Conservation (phyloP, 2,113 vertebrate species). For the Argyrosomus japonicus region DNA sequence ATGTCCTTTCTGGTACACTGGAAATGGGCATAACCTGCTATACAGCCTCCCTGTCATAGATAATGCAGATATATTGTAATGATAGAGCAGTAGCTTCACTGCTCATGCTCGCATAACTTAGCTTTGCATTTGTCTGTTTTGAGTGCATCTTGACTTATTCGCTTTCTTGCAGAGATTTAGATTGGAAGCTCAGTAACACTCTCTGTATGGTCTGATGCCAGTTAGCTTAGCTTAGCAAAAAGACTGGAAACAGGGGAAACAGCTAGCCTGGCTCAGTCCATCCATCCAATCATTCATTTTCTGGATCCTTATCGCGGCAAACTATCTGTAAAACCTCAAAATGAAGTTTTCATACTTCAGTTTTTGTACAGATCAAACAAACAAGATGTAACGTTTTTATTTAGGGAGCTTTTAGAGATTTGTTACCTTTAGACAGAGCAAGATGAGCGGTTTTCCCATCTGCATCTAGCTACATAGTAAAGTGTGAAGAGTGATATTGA, state of each 20-base stretch:
- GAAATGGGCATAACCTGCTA: constrained; percentile 9
- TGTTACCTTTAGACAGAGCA: not conserved
- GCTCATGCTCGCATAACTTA: not conserved
- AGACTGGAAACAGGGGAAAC: not conserved
- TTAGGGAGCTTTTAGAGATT: not conserved
- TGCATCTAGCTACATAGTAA: not conserved
- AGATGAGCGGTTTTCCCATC: not conserved
- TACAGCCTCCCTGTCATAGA: not conserved
- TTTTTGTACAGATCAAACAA: not conserved
- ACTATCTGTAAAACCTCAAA: not conserved
- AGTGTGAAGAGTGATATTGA: not conserved
- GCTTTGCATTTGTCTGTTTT: not conserved
- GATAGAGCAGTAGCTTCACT: not conserved
- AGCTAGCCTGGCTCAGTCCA: not conserved
- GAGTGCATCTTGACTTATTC: not conserved
- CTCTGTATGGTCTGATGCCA: not conserved
- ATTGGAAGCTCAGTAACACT: not conserved
- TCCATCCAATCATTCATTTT: too few species aligned
- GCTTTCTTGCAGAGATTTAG: not conserved
- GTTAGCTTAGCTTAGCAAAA: not conserved
- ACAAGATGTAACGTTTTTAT: not conserved
- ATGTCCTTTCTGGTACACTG: constrained; percentile 18
- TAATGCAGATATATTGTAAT: constrained; percentile 8
- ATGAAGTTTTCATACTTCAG: not conserved
- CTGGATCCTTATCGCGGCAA: too few species aligned